Evolutionary conservation across 2,888 invertebrate genomes (phyloP).

Genomic region (Rhagonycha fulva): DNA sequence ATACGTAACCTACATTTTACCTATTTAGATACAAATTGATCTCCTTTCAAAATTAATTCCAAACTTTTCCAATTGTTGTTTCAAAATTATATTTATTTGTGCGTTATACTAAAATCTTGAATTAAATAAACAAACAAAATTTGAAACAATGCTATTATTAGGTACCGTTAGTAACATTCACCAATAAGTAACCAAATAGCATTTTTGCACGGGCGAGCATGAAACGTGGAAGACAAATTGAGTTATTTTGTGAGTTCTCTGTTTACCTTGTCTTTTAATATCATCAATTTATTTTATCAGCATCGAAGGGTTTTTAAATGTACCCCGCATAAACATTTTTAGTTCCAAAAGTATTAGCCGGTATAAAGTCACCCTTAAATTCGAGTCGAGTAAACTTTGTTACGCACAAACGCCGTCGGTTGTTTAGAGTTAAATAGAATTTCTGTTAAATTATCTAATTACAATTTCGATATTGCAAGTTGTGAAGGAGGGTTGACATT

Average conservation of each 20-base stretch:
- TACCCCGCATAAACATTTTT: neutral
- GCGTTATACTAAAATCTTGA: neutral
- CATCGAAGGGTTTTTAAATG: constrained; percentile 14
- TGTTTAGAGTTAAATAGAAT: no score
- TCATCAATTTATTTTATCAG: constrained; percentile 20
- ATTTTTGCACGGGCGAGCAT: constrained; percentile 23
- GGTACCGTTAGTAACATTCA: constrained; percentile 11
- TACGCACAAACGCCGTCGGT: no score
- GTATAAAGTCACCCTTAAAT: no score
- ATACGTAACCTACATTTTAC: neutral
- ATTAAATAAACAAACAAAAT: neutral
- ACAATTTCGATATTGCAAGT: no score
- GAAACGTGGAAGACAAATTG: constrained; percentile 25
- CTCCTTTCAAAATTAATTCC: neutral
- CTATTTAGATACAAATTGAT: neutral
- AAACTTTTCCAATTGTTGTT: neutral
- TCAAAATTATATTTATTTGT: neutral
- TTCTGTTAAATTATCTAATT: no score
- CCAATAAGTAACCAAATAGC: constrained; percentile 28
- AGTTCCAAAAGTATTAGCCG: neutral
- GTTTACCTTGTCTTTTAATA: constrained; percentile 26
- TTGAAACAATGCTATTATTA: constrained; percentile 8
- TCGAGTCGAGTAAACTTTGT: no score
- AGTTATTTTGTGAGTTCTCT: constrained; percentile 25
- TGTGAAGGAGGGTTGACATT: no score